phyloP scores from a whole-genome alignment of 2,888 invertebrate species.

The Thecocarcelia acutangulata region DNA sequence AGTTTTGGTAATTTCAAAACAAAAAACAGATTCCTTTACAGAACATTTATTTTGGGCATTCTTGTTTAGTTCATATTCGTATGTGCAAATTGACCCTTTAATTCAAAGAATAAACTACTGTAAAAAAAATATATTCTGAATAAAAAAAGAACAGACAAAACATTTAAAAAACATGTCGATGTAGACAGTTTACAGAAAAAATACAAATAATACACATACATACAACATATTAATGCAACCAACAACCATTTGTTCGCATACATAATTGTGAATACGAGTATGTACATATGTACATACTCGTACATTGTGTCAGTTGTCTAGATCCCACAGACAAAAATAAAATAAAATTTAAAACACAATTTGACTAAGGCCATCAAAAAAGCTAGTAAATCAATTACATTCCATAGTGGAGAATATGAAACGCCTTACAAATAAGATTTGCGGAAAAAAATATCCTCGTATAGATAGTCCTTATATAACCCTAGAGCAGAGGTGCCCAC shows the following conservation, averaged over 20 bases:
- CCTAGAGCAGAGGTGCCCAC: too few relatives aligned
- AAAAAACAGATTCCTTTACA: conserved; percentile 37
- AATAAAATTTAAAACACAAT: conserved; percentile 9
- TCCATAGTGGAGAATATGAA: not conserved
- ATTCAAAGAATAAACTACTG: conserved; percentile 11
- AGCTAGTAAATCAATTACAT: not conserved
- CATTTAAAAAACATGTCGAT: conserved; percentile 38
- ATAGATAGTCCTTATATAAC: too few relatives aligned
- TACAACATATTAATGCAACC: conserved; percentile 24
- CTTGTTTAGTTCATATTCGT: conserved; percentile 15
- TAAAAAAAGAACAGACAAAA: conserved; percentile 13
- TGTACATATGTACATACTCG: not conserved
- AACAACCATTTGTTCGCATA: conserved; percentile 2
- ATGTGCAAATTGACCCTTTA: conserved; percentile 53
- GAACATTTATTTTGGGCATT: conserved; percentile 50
- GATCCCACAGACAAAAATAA: conserved; percentile 12
- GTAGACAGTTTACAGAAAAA: conserved; percentile 34
- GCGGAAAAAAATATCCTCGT: too few relatives aligned
- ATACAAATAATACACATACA: not conserved
- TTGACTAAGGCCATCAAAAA: conserved; percentile 3
- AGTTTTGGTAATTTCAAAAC: conserved; percentile 4
- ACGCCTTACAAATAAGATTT: not conserved
- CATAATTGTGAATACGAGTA: not conserved
- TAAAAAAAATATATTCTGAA: conserved; percentile 1
- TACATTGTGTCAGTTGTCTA: conserved; percentile 13